Base-by-base conservation (phyloP, 2,888 invertebrate genomes). In the Caenorhabditis drosophilae region DNA sequence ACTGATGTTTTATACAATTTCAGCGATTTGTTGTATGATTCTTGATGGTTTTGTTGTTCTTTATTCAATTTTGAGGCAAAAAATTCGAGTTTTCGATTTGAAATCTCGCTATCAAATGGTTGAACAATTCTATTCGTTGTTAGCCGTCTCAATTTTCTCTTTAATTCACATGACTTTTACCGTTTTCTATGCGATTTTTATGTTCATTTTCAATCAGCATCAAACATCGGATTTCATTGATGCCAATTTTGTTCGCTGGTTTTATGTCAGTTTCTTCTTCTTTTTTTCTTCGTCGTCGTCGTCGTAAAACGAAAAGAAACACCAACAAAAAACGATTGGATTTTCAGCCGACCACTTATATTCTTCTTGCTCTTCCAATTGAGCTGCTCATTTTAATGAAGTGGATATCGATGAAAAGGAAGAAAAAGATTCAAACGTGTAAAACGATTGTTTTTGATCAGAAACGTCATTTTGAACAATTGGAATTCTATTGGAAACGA, bases 341-440 rank as follows among this genome's bases (percentile, higher is more conserved):
- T 36, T 36, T 36, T 36, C 55, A 61, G 61, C 54, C 61, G 16
- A 61, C 61, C 1, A 54, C 61, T 26, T 61, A 61, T 51, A 45
- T 53, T 22, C 50, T 54, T 11, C 16, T 61, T 16, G 36, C 53
- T 41, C 47, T 51, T 0, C 61, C 61, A 7, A 46, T 55, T 40
- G 45, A 55, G 41, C 34, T 61, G 6, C n/a, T 23, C 12, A 2
- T 27, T 12, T 61, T 55, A 26, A 55, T 61, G 61, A 50, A 55
- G 54, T 23, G 45, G 50, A 1, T 16, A n/a, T 16, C 40, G 50
- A 1, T 45, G 55, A 6, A 50, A 54, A 38, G 27, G 49, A 26
- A 18, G 36, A 35, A 61, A 4, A 36, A 36, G n/a, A n/a, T 36
- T 36, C 15, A n/a, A 36, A n/a, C 16, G 16, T n/a, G n/a, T n/a